These are phyloP conservation scores for Megaustenia siamemsis DNA, from an alignment of 2,888 invertebrate genomes.

Conservation along the genomic window DNA sequence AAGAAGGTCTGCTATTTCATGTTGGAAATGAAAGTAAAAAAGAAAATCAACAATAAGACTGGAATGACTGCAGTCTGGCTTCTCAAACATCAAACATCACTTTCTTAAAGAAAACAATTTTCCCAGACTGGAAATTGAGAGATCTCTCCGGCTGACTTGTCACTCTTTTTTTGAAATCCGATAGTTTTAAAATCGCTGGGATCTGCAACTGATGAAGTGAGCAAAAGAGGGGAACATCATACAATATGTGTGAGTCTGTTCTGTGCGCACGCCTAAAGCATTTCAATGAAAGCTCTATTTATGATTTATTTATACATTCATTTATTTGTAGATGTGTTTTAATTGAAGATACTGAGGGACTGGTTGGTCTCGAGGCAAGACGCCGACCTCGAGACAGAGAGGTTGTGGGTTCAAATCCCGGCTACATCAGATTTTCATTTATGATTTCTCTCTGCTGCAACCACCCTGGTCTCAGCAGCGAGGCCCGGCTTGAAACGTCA, in stretches of 20 bases:
- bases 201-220: background rate
- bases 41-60: background rate
- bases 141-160: background rate
- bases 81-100: background rate
- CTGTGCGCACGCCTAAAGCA: too few species aligned
- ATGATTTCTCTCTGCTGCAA: too few species aligned
- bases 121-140: conserved; percentile 3
- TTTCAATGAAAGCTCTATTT: too few species aligned
- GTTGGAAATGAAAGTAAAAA: background rate
- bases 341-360: too few species aligned
- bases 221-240: background rate
- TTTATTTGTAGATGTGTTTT: too few species aligned
- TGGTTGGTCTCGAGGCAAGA: too few species aligned
- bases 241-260: background rate
- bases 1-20: background rate
- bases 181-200: background rate
- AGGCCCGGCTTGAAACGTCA: too few species aligned
- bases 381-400: too few species aligned
- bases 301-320: too few species aligned
- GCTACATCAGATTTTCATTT: too few species aligned
- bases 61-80: background rate
- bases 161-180: conserved; percentile 12
- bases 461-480: too few species aligned
- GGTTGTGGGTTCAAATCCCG: too few species aligned
- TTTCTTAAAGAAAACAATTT: conserved; percentile 30